Evolutionary conservation across 2,113 vertebrate species (phyloP).

Genomic region (Chionomys nivalis): DNA sequence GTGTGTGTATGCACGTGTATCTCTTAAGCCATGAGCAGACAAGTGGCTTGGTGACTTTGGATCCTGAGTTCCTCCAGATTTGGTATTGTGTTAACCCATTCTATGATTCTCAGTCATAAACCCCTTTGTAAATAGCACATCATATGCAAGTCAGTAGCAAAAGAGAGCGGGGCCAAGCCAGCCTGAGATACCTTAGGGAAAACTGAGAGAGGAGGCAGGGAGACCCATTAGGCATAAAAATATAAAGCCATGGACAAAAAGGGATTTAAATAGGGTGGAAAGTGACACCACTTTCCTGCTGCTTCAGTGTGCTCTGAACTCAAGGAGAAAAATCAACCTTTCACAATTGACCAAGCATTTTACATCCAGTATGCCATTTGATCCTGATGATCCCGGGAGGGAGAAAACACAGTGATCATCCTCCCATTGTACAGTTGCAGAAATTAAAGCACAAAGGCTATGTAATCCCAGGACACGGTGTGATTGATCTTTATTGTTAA

Average conservation of each 20-base stretch:
- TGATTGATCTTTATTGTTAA: background rate
- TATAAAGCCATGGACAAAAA: background rate
- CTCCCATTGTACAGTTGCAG: slow-evolving; percentile 29
- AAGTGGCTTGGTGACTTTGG: slow-evolving; percentile 31
- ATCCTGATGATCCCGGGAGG: background rate
- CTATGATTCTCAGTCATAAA: slow-evolving; percentile 33
- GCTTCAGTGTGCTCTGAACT: slow-evolving; percentile 32
- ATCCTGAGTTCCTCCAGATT: slow-evolving; percentile 30
- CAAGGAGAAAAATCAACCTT: background rate
- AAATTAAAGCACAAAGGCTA: slow-evolving; percentile 24
- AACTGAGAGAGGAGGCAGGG: background rate
- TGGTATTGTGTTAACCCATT: slow-evolving; percentile 19
- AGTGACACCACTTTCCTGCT: slow-evolving; percentile 3
- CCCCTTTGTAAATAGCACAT: background rate
- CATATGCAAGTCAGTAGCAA: background rate
- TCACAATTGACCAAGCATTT: slow-evolving; percentile 2
- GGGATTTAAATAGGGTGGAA: slow-evolving; percentile 8
- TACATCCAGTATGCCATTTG: slow-evolving; percentile 31
- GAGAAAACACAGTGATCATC: background rate
- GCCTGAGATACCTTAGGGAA: background rate
- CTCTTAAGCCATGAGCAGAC: slow-evolving; percentile 33
- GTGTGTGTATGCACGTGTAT: too few relatives aligned
- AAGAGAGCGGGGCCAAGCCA: background rate
- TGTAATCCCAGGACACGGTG: background rate
- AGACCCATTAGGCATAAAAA: background rate